Conservation (phyloP, 2,113 vertebrate species). For the Fregata magnificens region DNA sequence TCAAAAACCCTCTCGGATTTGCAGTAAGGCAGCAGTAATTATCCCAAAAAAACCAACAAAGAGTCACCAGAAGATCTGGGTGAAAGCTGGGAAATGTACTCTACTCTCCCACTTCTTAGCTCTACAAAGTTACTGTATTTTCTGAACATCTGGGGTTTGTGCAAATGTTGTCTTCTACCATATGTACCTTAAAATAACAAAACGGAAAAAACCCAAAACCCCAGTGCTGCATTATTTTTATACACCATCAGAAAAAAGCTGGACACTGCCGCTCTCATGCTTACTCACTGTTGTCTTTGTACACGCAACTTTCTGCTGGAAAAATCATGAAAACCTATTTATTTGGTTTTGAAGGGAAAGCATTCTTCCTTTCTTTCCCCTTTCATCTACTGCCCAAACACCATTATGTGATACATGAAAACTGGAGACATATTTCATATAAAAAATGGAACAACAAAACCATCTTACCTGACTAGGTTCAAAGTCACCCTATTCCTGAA, state of each 20-base stretch:
- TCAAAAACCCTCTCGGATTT: background rate
- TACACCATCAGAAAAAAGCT: background rate
- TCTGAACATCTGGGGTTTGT: background rate
- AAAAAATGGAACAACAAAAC: background rate
- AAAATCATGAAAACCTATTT: background rate
- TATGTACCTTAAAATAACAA: background rate
- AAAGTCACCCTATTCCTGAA: background rate
- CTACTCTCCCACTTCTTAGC: background rate
- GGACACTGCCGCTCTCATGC: background rate
- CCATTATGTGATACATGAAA: background rate
- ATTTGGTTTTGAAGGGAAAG: background rate
- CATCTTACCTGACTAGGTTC: background rate
- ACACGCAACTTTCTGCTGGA: background rate
- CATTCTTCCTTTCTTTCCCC: background rate
- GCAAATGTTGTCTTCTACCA: background rate
- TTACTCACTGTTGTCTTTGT: background rate
- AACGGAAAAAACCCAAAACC: accelerated
- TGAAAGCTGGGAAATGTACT: background rate
- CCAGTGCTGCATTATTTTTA: background rate
- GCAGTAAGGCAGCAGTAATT: background rate
- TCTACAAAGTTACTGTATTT: background rate
- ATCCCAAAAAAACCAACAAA: background rate
- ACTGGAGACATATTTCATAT: background rate
- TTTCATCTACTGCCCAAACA: background rate
- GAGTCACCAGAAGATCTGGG: background rate